These are phyloP conservation scores for Heliconius himera DNA, from an alignment of 1,140 invertebrate genomes.

Conservation along the genomic window DNA sequence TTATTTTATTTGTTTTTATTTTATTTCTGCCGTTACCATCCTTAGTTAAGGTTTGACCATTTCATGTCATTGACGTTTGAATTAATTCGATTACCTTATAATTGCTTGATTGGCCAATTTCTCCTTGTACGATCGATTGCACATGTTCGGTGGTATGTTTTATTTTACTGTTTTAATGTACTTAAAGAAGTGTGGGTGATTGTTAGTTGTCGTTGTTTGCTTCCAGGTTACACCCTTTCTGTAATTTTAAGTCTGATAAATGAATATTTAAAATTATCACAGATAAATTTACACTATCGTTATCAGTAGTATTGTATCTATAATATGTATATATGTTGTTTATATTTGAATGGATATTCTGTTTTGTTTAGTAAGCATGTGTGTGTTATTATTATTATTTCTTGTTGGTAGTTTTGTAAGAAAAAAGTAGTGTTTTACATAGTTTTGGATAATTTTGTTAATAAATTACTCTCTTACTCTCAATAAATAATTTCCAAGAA, in stretches of 20 bases:
- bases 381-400: constrained; percentile 53
- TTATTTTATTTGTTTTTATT: constrained; percentile 66
- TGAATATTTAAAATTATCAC: constrained; percentile 57
- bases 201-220: constrained; percentile 77
- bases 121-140: constrained; percentile 55
- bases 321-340: constrained; percentile 30
- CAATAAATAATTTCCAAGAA: background rate
- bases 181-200: constrained; percentile 67
- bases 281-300: constrained; percentile 78
- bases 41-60: constrained; percentile 59
- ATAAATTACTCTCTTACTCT: too few species aligned
- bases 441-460: too few species aligned
- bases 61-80: constrained; percentile 61
- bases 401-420: background rate
- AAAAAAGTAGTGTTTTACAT: background rate
- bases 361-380: constrained; percentile 69
- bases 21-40: constrained; percentile 64
- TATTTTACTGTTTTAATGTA: constrained; percentile 66
- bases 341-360: constrained; percentile 63
- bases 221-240: constrained; percentile 79
- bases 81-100: constrained; percentile 54
- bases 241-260: constrained; percentile 49
- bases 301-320: constrained; percentile 46
- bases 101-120: constrained; percentile 66
- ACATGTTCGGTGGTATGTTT: constrained; percentile 74